Base-by-base conservation (phyloP, 2,113 vertebrate species). In the Genyomyrus donnyi region DNA sequence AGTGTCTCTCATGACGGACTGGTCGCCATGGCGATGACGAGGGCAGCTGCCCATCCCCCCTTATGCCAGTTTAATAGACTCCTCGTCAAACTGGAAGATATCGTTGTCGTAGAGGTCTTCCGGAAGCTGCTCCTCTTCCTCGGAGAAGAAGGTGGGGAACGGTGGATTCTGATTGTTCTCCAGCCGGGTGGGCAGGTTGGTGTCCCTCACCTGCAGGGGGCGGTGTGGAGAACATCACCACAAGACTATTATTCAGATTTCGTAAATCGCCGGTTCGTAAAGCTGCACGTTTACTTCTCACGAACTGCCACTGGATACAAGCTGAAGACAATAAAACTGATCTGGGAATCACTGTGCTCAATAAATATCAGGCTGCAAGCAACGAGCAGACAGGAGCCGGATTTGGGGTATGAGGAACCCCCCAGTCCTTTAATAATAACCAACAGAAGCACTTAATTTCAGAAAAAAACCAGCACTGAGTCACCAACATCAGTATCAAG, bases 91-190 rank as follows among this genome's bases (percentile, higher is more conserved):
- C 92, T 97, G 93, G 89, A 97, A 98, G 92, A 99, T 39, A 17
- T 96, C 91, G 0, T 97, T 93, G 15, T 97, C 97, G 1, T 96
- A 99, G 89, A 99, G 92, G 91, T 99, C 97, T 93, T 99, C 98
- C 1, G 97, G 96, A 2, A 99, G 95, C 11, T 97, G 89, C 49
- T 96, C 96, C 0, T 98, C 97, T 85, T 96, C 97, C 91, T 99
- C 98, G 62, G 96, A 95, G 92, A 99, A 99, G 93, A 95, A 99
- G 0, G 98, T 99, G 56, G 98, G 98, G 91, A 99, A 99, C 0
- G 98, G 98, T 10, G 96, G 96, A 53, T 92, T 95, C 93, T 95
- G 95, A 92, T 95, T 92, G 3, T 93, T 92, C 88, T 95, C 92
- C 31, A 90, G 93, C 90, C 94, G 94, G 21, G 49, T 91, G 1